Conservation (phyloP, 2,888 invertebrate genomes). For the Argyresthia goedartella region DNA sequence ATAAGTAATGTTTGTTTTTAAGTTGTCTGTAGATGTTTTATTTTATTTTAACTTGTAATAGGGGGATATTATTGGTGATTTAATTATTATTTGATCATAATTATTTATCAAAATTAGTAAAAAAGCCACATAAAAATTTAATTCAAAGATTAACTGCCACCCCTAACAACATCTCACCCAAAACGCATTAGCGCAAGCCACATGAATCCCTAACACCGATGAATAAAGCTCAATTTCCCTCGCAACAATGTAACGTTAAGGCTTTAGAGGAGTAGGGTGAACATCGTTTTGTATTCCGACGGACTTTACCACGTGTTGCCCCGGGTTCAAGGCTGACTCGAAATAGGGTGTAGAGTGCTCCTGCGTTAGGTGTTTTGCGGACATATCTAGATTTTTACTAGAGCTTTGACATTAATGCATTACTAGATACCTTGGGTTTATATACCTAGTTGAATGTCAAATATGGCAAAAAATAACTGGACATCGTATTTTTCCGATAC, state of each 20-base stretch:
- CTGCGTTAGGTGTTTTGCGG: background rate
- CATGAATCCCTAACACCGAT: constrained; percentile 27
- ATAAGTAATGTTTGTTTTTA: background rate
- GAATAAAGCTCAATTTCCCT: constrained; percentile 33
- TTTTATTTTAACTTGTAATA: background rate
- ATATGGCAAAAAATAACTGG: background rate
- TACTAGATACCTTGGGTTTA: background rate
- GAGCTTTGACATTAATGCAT: background rate
- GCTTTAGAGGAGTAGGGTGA: constrained; percentile 36
- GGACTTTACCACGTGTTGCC: constrained; percentile 52
- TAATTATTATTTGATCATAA: no score
- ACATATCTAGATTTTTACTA: background rate
- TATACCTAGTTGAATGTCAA: background rate
- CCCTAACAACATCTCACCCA: constrained; percentile 16
- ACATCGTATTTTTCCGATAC: no score
- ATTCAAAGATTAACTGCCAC: constrained; percentile 4
- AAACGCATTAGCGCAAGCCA: constrained; percentile 19
- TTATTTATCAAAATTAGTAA: no score
- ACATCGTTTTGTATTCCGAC: constrained; percentile 45
- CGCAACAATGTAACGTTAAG: constrained; percentile 18
- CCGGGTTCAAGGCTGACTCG: constrained; percentile 47
- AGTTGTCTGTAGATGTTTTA: background rate
- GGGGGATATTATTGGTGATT: no score
- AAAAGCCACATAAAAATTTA: no score
- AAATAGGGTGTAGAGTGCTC: constrained; percentile 21